Evolutionary conservation across 2,888 invertebrate genomes (phyloP), one percentile per base, ranked within the genome.

Genomic region (Lagria hirta): DNA sequence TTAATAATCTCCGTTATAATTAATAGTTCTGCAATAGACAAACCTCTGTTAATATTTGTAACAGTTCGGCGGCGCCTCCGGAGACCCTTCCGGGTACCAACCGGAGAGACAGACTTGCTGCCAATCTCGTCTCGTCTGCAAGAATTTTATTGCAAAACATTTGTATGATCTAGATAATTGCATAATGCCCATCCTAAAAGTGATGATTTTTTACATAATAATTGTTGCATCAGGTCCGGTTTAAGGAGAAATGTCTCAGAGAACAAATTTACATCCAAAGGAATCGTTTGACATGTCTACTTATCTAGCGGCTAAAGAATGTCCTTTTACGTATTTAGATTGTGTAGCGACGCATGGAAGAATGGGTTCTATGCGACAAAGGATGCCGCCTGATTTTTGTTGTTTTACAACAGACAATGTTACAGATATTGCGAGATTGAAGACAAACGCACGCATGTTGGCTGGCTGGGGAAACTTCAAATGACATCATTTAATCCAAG

Each of bases 261-360:
- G n/a, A 61, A 69, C 68, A 69, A 69, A 70, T 70, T 70, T 69
- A 70, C 70, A 70, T 70, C 69, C 68, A 69, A 69, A 70, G 69
- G 69, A 68, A 67, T 69, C 66, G 66, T 54, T 57, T 68, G 69
- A 70, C 70, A 66, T 70, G 69, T 65, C 69, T 67, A 68, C 68
- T 69, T 68, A 69, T 68, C 69, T 68, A 66, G 60, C 64, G 60
- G 60, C 63, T 65, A 65, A 68, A 66, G 67, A 67, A 69, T 69
- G 68, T 68, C 67, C 69, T 69, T 69, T 65, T 69, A 67, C 63
- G 69, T 67, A 68, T 69, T 68, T 68, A 65, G 68, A 69, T 69
- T 67, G 66, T 65, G 65, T 61, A 60, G 61, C 62, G 64, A 64
- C 61, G 64, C 64, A 65, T 55, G 66, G 65, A 68, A 68, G 66